Evolutionary conservation across 2,797 vertebrate species (phyloP), one percentile per base, ranked within the genome.

Genomic region (Intellagama lesueurii): DNA sequence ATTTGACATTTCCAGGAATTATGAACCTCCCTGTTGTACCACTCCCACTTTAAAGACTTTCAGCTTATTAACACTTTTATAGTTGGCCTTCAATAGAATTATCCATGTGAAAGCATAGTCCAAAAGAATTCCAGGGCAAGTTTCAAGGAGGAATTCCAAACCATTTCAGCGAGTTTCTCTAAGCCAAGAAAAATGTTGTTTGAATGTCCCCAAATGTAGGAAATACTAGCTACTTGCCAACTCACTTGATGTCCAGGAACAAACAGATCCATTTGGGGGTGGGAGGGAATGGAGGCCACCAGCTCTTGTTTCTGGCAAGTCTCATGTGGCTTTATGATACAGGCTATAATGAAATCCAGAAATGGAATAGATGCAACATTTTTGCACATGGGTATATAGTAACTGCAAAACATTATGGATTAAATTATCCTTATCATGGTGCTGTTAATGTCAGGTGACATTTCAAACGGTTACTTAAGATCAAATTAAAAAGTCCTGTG

Each of bases 1-100:
- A 1, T 5, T 35, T 49, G 82, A 91, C 32, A 40, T 14, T 66
- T 90, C 88, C 84, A 82, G 60, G 70, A 92, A 85, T 70, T 88
- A 44, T 2, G 26, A 4, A 66, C 6, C 30, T 81, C 47, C 70
- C 84, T 78, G 32, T 30, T 30, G 8, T 68, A 24, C 60, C n/a
- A 81, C 78, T 68, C 70, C 5, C 11, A 52, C 75, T 69, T 87
- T 44, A 82, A 75, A 76, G 24, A 26, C 8, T 87, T 56, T 87
- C 19, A 60, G 72, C 4, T n/a, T 35, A n/a, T 81, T 73, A 24
- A 28, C 28, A n/a, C n/a, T 78, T 28, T 70, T 80, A 35, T 17
- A 73, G 49, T 81, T 64, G 5, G 44, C 35, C 52, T 81, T 35
- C 77, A 81, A 86, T n/a, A 35, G 44, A 47, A 56, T 16, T 66